Base-by-base conservation (phyloP, 2,113 vertebrate genomes). In the Aleadryas rufinucha region DNA sequence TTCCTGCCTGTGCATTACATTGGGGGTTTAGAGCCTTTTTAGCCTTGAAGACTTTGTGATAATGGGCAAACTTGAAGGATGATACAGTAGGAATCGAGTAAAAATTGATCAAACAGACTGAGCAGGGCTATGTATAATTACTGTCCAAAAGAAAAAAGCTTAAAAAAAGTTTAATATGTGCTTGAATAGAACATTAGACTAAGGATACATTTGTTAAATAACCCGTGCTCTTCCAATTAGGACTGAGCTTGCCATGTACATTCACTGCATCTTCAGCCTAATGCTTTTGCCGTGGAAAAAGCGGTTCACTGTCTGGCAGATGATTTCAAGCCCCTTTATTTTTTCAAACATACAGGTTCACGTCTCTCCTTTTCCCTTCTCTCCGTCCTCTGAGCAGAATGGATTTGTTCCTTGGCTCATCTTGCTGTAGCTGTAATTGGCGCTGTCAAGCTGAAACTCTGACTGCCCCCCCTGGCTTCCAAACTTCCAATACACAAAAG, bases 41-140 rank as follows among this genome's bases (percentile, higher is more conserved):
- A 89, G 76, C 83, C 69, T 78, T 3, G 9, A 90, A 87, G 88
- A 78, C 49, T 89, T 83, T 4, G 24, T 90, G 88, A 84, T 96
- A 95, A 93, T 93, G 56, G 90, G 93, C 80, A 65, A 87, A 89
- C 79, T 90, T 93, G 82, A 89, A 82, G 71, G 42, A 83, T 90
- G 70, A 63, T 85, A 44, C 44, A 49, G 47, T 74, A 80, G 56
- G 85, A 96, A 64, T 81, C 0, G 7, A 89, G 63, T 89, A 85
- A 96, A 93, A 96, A 96, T 61, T 92, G 79, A 93, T 96, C 92
- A 95, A 77, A 89, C 84, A 68, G 83, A 75, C 41, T 39, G 42
- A 88, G 69, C 39, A 75, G 61, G 20, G 33, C 83, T 79, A 14
- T 86, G 53, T 90, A 68, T 93, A 92, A 96, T 96, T 96, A 86